Percentiles rank a stretch among this genome's conserved stretches.
Conservation (phyloP, 2,888 invertebrate species). For the Leptothorax acervorum region DNA sequence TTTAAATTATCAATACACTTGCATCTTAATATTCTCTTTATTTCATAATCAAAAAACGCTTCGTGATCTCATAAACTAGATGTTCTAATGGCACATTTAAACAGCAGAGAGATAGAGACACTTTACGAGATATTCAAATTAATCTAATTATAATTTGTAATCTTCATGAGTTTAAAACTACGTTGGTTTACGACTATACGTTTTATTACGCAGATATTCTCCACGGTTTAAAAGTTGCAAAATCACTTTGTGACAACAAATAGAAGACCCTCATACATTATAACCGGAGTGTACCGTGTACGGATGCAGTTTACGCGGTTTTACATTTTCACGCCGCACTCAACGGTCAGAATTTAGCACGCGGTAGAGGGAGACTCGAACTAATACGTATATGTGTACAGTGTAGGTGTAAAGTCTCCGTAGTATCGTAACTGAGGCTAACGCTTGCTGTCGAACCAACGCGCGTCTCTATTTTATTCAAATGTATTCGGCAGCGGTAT, state of each 20-base stretch:
- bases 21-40: background rate
- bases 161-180: background rate
- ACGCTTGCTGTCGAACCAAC: conserved; percentile 3
- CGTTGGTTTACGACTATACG: background rate
- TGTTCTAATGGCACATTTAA: background rate
- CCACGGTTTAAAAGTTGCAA: background rate
- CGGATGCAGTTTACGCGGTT: background rate
- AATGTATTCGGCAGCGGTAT: conserved; percentile 38
- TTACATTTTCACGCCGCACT: background rate
- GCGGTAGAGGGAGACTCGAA: background rate
- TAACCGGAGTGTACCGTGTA: too few species aligned
- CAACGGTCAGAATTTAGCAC: background rate
- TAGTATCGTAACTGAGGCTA: conserved; percentile 7
- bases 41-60: background rate
- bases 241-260: background rate
- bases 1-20: background rate
- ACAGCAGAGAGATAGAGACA: background rate
- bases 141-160: conserved; percentile 16
- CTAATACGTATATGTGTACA: conserved; percentile 5
- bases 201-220: background rate
- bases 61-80: background rate
- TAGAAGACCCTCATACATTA: background rate
- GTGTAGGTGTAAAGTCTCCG: conserved; percentile 19
- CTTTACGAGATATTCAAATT: conserved; percentile 19
- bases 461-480: conserved; percentile 40